Evolutionary conservation across 2,888 invertebrate genomes (phyloP).

Genomic region (Hermodice carunculata): DNA sequence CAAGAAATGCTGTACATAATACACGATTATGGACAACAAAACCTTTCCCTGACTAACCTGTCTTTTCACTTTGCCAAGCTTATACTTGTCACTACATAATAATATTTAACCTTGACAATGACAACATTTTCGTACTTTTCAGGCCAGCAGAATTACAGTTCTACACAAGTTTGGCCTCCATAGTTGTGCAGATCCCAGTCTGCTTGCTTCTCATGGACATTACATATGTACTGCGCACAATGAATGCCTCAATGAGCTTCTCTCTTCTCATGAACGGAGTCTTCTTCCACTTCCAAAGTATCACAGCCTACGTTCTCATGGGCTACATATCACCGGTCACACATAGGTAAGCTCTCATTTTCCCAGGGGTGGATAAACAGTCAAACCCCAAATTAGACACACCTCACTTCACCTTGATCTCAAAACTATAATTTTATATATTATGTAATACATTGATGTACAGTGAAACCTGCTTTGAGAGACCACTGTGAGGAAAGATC

Average conservation of each 20-base stretch:
- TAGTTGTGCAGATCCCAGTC: constrained; percentile 80
- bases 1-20: too few species aligned
- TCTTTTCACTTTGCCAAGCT: too few species aligned
- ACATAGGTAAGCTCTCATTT: constrained; percentile 71
- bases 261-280: constrained; percentile 80
- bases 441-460: too few species aligned
- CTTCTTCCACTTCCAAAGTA: constrained; percentile 85
- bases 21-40: too few species aligned
- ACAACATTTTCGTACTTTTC: constrained; percentile 46
- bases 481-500: too few species aligned
- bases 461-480: too few species aligned
- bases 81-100: not conserved
- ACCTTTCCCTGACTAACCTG: not conserved
- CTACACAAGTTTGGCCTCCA: constrained; percentile 82
- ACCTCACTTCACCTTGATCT: too few species aligned
- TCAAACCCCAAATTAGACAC: too few species aligned
- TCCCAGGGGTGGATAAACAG: too few species aligned
- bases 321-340: constrained; percentile 85
- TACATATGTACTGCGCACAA: constrained; percentile 70
- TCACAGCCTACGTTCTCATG: constrained; percentile 84
- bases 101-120: not conserved
- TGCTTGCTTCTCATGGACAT: constrained; percentile 79
- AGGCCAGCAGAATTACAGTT: constrained; percentile 85
- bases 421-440: too few species aligned
- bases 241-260: constrained; percentile 71